phyloP scores from a whole-genome alignment of 1,140 invertebrate genomes.

The Papilio machaon region DNA sequence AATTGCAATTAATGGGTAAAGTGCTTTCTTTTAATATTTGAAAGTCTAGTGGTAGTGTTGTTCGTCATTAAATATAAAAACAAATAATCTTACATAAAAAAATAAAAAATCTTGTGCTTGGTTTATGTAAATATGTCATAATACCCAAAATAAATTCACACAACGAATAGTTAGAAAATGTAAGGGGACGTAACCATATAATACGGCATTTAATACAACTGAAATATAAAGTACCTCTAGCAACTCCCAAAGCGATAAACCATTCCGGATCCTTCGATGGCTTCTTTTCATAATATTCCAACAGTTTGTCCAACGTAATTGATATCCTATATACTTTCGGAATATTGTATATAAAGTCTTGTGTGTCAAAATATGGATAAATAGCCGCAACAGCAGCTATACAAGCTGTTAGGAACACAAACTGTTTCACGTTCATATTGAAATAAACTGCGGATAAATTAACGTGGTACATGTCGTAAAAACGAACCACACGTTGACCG shows the following conservation, averaged over 20 bases:
- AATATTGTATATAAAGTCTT: slow-evolving; percentile 77
- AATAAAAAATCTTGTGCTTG: neutral
- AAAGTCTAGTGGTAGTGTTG: neutral
- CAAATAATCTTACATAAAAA: neutral
- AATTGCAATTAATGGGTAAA: neutral
- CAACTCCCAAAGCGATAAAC: slow-evolving; percentile 71
- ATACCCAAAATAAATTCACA: neutral
- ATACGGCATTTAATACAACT: slow-evolving; percentile 29
- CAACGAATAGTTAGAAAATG: neutral
- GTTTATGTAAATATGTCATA: neutral
- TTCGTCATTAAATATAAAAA: neutral
- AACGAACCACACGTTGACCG: slow-evolving; percentile 52
- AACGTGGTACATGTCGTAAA: slow-evolving; percentile 48
- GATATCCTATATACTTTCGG: slow-evolving; percentile 76
- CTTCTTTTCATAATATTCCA: slow-evolving; percentile 73
- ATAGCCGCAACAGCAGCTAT: slow-evolving; percentile 49
- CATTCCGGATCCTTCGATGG: slow-evolving; percentile 77
- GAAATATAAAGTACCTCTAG: slow-evolving; percentile 60
- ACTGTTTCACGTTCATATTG: slow-evolving; percentile 65
- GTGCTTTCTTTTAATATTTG: neutral
- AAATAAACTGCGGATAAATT: slow-evolving; percentile 48
- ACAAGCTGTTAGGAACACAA: slow-evolving; percentile 51
- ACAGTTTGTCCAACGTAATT: slow-evolving; percentile 69
- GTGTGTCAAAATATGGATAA: slow-evolving; percentile 76
- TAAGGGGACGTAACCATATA: neutral